Base-by-base conservation (phyloP, 2,888 invertebrate genomes). In the Hofmannophila pseudospretella region DNA sequence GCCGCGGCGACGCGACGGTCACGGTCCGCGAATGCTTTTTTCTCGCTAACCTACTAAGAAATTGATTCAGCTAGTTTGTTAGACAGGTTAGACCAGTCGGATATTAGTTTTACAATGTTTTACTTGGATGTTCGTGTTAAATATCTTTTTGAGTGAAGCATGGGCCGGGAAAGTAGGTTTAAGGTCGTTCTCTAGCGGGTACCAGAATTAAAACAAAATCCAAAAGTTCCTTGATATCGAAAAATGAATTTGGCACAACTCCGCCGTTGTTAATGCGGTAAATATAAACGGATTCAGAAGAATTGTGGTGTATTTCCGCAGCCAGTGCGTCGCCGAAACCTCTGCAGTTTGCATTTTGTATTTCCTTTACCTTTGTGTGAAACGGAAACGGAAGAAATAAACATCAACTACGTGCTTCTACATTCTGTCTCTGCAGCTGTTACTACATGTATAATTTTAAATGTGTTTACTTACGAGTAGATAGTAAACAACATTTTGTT, bases 11-110 rank as follows among this genome's bases (percentile, higher is more conserved):
- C 61, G 49, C 53, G 49, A 52, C 61, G 71, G 72, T 73, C 65
- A 68, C 64, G 68, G 67, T 65, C 58, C 57, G 60, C 57, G 53
- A 56, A 49, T 62, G 44, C 49, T 55, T 55, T 64, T 70, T 67
- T 58, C 58, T 62, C 58, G 54, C 57, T 72, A 72, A 74, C 75
- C 75, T 65, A 76, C 72, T 70, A 58, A 70, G 56, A 50, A 60
- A 51, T 59, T 51, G 51, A 58, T 59, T 51, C 58, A 46, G 46
- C 40, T 29, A 38, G 61, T 51, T 58, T 46, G 46, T 36, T 29
- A 38, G 61, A 67, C 72, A 55, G 58, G 67, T 67, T 64, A 47
- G 50, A 45, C 34, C 23, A 33, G 38, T 38, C 16, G 2, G 9
- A 16, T 16, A 16, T 16, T 16, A 16, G 5, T 16, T 16, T 16